phyloP scores from a whole-genome alignment of 2,888 invertebrate species.

The Idaea aversata region DNA sequence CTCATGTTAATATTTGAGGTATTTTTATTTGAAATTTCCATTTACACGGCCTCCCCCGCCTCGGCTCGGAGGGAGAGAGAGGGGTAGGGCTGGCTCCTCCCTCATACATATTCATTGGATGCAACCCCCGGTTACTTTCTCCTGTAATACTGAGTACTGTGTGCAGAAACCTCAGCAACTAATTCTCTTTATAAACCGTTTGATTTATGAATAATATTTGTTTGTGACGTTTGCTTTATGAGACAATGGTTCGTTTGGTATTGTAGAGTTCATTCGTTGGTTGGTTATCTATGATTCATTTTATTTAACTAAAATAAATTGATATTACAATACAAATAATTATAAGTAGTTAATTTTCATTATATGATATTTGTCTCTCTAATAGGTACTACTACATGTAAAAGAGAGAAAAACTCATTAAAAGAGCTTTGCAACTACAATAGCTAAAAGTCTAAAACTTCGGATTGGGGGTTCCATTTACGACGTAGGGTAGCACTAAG shows the following conservation, averaged over 20 bases:
- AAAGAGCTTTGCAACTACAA: too few species aligned
- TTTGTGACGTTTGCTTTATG: slow-evolving; percentile 12
- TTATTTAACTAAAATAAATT: background rate
- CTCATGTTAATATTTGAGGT: slow-evolving; percentile 80
- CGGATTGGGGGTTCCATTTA: too few species aligned
- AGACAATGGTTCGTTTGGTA: slow-evolving; percentile 6
- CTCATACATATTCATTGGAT: slow-evolving; percentile 84
- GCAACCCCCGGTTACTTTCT: slow-evolving; percentile 79
- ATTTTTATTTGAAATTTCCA: slow-evolving; percentile 81
- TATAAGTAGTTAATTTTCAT: too few species aligned
- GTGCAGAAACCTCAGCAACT: slow-evolving; percentile 55
- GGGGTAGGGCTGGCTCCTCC: slow-evolving; percentile 34
- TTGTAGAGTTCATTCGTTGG: background rate
- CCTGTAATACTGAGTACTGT: slow-evolving; percentile 56
- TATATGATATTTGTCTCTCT: too few species aligned
- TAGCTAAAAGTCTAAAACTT: too few species aligned
- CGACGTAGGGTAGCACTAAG: too few species aligned
- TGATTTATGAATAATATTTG: slow-evolving; percentile 47
- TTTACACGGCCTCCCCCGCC: slow-evolving; percentile 63
- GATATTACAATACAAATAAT: background rate
- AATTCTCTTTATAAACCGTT: slow-evolving; percentile 42
- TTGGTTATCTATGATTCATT: background rate
- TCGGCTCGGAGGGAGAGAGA: slow-evolving; percentile 19
- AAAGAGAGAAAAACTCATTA: too few species aligned
- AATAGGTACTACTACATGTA: too few species aligned